Evolutionary conservation across 1,140 invertebrate genomes (phyloP).

Genomic region (Meloidogyne floridensis): DNA sequence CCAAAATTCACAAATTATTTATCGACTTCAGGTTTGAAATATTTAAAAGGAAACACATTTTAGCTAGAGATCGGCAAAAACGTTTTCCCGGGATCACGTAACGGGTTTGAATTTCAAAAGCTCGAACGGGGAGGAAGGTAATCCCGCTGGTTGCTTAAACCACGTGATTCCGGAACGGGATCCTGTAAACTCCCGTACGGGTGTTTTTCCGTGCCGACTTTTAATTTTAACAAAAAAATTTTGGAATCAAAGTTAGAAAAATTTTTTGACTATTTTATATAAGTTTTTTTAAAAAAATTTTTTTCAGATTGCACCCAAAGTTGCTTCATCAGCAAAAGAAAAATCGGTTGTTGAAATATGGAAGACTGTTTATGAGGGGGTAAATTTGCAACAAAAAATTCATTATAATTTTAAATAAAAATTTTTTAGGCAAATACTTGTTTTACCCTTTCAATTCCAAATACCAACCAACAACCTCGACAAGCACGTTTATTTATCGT

Average conservation of each 20-base stretch:
- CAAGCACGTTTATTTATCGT: slow-evolving; percentile 59
- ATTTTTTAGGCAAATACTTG: slow-evolving; percentile 27
- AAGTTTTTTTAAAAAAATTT: not conserved
- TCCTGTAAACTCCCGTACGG: no score
- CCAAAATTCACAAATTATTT: slow-evolving; percentile 25
- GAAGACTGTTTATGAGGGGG: slow-evolving; percentile 59
- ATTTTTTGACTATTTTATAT: no score
- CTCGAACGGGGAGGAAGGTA: no score
- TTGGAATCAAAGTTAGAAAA: no score
- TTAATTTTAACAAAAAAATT: no score
- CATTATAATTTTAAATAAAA: not conserved
- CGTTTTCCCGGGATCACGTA: no score
- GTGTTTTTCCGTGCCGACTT: no score
- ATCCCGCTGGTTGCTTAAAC: no score
- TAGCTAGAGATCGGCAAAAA: no score
- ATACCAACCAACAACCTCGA: slow-evolving; percentile 34
- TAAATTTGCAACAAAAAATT: not conserved
- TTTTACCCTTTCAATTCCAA: slow-evolving; percentile 45
- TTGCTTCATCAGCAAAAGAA: slow-evolving; percentile 37
- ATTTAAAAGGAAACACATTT: not conserved
- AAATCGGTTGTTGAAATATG: slow-evolving; percentile 46
- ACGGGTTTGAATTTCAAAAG: no score
- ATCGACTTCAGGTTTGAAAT: slow-evolving; percentile 52
- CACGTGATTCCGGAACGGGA: no score
- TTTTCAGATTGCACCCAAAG: slow-evolving; percentile 41